These are phyloP conservation scores for Intellagama lesueurii DNA, from an alignment of 2,797 vertebrate genomes.

Conservation along the genomic window DNA sequence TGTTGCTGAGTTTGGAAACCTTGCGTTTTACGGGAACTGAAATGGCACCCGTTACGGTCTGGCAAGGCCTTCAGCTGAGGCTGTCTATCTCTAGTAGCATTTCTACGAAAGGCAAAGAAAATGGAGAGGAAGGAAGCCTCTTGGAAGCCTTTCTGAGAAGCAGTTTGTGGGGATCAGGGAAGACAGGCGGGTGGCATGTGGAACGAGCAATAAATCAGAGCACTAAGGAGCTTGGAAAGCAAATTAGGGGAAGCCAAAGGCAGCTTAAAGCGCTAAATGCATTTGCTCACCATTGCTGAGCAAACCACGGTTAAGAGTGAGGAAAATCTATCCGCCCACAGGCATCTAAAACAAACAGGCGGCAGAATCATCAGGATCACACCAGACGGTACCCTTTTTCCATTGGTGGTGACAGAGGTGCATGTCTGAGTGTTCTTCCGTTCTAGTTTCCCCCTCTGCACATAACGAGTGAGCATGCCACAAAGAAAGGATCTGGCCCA, in stretches of 20 bases:
- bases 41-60: fast-evolving
- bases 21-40: not conserved
- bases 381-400: not conserved
- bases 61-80: not conserved
- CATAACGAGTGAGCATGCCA: not conserved
- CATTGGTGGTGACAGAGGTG: too few species aligned
- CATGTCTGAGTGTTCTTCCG: not conserved
- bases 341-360: too few species aligned
- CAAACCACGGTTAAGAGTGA: not conserved
- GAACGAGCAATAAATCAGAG: slow-evolving; percentile 1
- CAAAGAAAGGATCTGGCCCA: not conserved
- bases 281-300: not conserved
- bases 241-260: not conserved
- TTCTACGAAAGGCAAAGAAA: not conserved
- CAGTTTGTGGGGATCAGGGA: not conserved
- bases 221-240: not conserved
- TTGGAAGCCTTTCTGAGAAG: slow-evolving; percentile 36
- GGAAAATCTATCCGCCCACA: not conserved
- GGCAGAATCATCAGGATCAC: not conserved
- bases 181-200: not conserved
- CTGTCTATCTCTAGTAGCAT: not conserved
- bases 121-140: too few species aligned
- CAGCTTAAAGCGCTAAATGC: not conserved
- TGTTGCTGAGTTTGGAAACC: not conserved
- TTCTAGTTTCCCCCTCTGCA: not conserved